Conservation (phyloP, 35 echinoderm and acorn worm genomes). For the Eucidaris tribuloides region DNA sequence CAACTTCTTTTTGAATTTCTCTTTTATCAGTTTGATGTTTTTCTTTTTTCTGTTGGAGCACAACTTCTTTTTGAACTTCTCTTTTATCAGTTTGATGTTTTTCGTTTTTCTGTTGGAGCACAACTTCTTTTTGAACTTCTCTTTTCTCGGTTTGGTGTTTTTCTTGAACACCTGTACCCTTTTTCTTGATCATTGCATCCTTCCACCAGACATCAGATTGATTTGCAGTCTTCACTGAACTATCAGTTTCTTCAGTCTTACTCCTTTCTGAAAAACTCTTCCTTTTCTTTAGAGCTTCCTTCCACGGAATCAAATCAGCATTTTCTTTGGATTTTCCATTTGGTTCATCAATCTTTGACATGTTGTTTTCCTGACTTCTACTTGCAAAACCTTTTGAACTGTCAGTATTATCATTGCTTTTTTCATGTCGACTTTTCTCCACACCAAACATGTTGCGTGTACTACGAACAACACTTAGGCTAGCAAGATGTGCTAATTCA, state of each 20-base stretch:
- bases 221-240: neutral
- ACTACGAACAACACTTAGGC: neutral
- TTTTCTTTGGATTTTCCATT: too few relatives aligned
- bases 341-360: too few relatives aligned
- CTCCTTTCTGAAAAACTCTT: too few relatives aligned
- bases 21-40: neutral
- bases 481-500: conserved; percentile 2
- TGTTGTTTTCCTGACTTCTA: too few relatives aligned
- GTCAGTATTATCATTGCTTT: too few relatives aligned
- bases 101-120: neutral
- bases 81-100: neutral
- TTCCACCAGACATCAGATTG: conserved; percentile 7
- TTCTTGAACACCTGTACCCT: too few relatives aligned
- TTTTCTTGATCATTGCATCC: neutral
- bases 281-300: conserved; percentile 13
- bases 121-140: too few relatives aligned
- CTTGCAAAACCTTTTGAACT: too few relatives aligned
- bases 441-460: neutral
- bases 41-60: neutral
- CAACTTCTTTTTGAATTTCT: too few relatives aligned
- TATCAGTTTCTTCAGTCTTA: neutral
- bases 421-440: too few relatives aligned
- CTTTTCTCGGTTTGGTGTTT: neutral
- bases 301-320: conserved; percentile 5
- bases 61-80: too few relatives aligned